Evolutionary conservation across 2,797 vertebrate genomes (phyloP), one percentile per base, ranked within the genome.

Genomic region (Linurgus olivaceus): DNA sequence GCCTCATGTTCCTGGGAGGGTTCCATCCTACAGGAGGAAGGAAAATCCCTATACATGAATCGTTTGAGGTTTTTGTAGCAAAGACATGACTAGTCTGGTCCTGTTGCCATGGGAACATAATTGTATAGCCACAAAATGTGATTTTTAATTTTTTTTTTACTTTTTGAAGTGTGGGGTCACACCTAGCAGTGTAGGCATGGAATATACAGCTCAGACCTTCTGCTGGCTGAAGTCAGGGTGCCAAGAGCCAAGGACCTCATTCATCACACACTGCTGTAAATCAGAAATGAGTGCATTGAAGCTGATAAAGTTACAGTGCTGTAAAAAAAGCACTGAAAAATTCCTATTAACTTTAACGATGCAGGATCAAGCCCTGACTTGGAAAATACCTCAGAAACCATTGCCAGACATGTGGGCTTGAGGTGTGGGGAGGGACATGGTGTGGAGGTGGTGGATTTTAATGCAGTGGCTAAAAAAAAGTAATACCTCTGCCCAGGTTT

Each of bases 141-240:
- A 2, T 5, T 29, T 42, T 18, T 42, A 42, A 18, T 3, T 33
- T 51, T 58, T 67, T 61, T 74, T 17, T 28, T 44, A 33, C 74
- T 35, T 51, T 80, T 79, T 72, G 0, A 51, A 62, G 48, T 15
- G 18, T 42, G 2, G 1, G 66, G 95, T 71, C 48, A 95, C 93
- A 48, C 96, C 96, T 96, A 85, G 74, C 80, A 86, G 62, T 3
- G 4, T 47, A 66, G 59, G 40, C 55, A 38, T 84, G 91, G 93
- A 95, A 96, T 38, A 54, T 95, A 59, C 77, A 86, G 83, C 92
- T 95, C 95, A 95, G 70, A 6, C 24, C 9, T 67, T 67, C 42
- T 89, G 52, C 95, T 91, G 89, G 75, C 72, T 94, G 77, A 66
- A 79, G 80, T 81, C 94, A 95, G 84, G 45, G 66, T 86, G 72